Evolutionary conservation across 2,888 invertebrate species (phyloP).

Genomic region (Plutella xylostella): DNA sequence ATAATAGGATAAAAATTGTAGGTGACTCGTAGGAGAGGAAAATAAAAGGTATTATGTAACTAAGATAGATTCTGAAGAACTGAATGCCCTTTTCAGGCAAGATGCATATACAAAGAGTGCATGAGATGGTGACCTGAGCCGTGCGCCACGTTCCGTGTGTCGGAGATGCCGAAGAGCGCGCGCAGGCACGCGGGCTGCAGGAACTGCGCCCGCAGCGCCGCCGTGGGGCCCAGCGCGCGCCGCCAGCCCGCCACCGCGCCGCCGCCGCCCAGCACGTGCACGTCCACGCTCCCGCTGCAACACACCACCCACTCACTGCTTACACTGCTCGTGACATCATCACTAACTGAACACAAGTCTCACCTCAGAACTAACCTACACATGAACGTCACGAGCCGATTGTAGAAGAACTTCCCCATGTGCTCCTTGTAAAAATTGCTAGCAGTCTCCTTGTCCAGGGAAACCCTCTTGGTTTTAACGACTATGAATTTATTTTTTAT

Average conservation of each 20-base stretch:
- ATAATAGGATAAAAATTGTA: no score
- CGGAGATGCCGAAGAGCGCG: constrained; percentile 88
- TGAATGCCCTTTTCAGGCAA: no score
- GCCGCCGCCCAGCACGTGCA: constrained; percentile 80
- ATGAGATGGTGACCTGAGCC: no score
- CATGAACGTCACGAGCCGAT: constrained; percentile 86
- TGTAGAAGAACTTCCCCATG: constrained; percentile 83
- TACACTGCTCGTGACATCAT: background rate
- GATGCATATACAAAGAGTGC: no score
- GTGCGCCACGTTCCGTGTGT: constrained; percentile 94
- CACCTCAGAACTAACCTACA: constrained; percentile 67
- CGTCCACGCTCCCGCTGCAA: constrained; percentile 86
- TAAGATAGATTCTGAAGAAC: no score
- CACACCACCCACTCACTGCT: no score
- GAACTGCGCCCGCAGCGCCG: constrained; percentile 84
- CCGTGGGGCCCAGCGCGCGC: constrained; percentile 89
- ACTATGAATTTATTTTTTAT: constrained; percentile 80
- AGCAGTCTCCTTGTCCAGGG: constrained; percentile 73
- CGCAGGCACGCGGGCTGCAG: constrained; percentile 83
- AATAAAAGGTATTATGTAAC: no score
- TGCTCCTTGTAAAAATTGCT: constrained; percentile 87
- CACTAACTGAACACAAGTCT: no score
- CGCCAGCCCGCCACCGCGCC: constrained; percentile 88
- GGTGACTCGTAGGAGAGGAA: no score
- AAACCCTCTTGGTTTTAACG: constrained; percentile 74